phyloP scores from a whole-genome alignment of 2,113 vertebrate genomes.

The Phrynosoma platyrhinos region DNA sequence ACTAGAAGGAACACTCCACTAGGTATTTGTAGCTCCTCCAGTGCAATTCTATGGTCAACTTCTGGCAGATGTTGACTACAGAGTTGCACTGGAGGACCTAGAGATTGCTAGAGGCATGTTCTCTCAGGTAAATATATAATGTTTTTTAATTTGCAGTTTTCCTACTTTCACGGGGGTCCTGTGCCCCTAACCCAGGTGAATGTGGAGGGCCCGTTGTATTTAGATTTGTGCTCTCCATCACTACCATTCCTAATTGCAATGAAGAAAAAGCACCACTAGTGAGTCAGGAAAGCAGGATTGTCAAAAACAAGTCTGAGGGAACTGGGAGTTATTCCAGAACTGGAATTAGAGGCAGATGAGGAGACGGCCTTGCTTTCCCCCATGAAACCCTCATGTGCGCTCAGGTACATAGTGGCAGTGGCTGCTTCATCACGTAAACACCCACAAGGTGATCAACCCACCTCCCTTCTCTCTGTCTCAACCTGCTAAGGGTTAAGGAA shows the following conservation, averaged over 20 bases:
- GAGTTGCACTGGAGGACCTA: too few relatives aligned
- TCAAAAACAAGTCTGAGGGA: not conserved
- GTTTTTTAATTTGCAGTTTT: too few relatives aligned
- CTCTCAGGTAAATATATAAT: too few relatives aligned
- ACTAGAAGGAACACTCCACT: too few relatives aligned
- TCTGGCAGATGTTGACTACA: too few relatives aligned
- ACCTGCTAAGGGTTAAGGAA: slow-evolving; percentile 73
- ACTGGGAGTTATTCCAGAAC: not conserved
- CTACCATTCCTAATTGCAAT: too few relatives aligned
- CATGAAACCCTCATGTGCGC: not conserved
- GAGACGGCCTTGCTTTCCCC: not conserved
- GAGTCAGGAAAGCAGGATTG: not conserved
- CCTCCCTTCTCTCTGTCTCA: not conserved
- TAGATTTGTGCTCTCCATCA: not conserved
- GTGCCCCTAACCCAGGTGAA: too few relatives aligned
- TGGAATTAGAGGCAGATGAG: not conserved
- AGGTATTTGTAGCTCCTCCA: too few relatives aligned
- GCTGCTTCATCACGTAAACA: not conserved
- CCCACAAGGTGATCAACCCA: not conserved
- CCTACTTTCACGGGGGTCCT: too few relatives aligned
- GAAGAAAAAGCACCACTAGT: not conserved
- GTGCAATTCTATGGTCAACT: too few relatives aligned
- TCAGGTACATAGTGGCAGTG: not conserved
- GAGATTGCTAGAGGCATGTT: too few relatives aligned
- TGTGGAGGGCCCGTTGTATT: too few relatives aligned